Evolutionary conservation across 30 jellyfish, hydroid and myxozoan genomes (phyloP).

Genomic region (Catostylus mosaicus): DNA sequence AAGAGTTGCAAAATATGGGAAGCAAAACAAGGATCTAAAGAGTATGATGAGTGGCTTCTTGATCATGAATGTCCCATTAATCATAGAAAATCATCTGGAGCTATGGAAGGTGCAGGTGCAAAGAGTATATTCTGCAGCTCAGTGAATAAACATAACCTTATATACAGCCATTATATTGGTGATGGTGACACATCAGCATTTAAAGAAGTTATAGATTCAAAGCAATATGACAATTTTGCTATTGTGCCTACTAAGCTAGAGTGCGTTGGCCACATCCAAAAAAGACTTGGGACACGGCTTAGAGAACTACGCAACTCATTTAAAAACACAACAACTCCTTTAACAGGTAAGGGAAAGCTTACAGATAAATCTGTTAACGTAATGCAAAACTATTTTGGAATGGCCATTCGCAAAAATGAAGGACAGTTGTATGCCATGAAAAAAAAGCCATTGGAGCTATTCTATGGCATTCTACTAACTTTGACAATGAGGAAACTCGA

Average conservation of each 20-base stretch:
- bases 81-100: conserved; percentile 57
- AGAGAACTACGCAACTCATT: neutral
- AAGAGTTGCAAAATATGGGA: conserved; percentile 53
- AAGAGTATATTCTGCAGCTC: conserved; percentile 24
- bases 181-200: conserved; percentile 47
- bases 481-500: conserved; percentile 21
- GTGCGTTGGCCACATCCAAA: too few species aligned
- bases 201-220: conserved; percentile 8
- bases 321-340: neutral
- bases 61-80: conserved; percentile 37
- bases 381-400: conserved; percentile 41
- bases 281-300: conserved; percentile 34
- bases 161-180: conserved; percentile 21
- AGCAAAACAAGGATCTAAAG: conserved; percentile 15
- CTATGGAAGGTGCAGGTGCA: conserved; percentile 71
- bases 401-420: conserved; percentile 47
- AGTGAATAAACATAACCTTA: conserved; percentile 26
- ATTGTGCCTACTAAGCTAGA: neutral
- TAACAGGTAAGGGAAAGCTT: conserved; percentile 34
- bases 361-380: conserved; percentile 18
- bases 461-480: conserved; percentile 43
- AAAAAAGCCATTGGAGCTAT: conserved; percentile 56
- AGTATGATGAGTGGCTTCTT: conserved; percentile 34
- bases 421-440: conserved; percentile 45
- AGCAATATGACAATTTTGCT: neutral